Evolutionary conservation across 1,140 invertebrate genomes (phyloP), one percentile per base, ranked within the genome.

Genomic region (Penaeus indicus): DNA sequence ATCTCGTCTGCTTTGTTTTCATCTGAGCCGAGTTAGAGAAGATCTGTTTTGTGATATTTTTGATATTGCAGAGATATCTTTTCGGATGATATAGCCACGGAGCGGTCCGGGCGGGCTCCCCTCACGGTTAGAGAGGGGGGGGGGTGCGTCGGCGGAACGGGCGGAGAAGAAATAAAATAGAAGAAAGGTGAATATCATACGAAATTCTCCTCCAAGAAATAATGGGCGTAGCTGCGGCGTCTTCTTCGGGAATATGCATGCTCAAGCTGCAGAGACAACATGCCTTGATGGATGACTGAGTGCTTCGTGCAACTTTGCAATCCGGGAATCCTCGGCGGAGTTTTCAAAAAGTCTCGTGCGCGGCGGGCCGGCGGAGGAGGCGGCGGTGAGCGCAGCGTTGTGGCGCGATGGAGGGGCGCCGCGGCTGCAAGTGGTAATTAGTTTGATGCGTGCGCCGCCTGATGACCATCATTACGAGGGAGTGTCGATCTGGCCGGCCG

Each of bases 241-340:
- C 27, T 38, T 64, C 21, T 19, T 25, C 80, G 79, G 54, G 80
- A 88, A 78, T 77, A 78, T 83, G 80, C 80, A 84, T 88, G 69
- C 86, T 84, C 86, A 88, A 88, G 80, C 86, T 75, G 81, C 86
- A 88, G 86, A 88, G 86, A 88, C 86, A 87, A 88, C 86, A 88
- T 88, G 80, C 86, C 86, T 84, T 88, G 86, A 88, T 88, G 86
- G 86, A 88, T 88, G 86, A 88, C 80, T 84, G 86, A 88, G 81
- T 88, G 81, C 81, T 88, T 88, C 80, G 86, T 84, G 86, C 86
- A 84, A 75, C 86, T 88, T 78, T n/a, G 75, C 80, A 21, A 47
- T 75, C 27, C 82, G 22, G 69, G 69, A 83, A 88, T 84, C 38
- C 63, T 84, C 82, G 54, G 22, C n/a, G 32, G 16, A 19, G 21